Evolutionary conservation across 2,888 invertebrate genomes (phyloP).

Genomic region (Argynnis bischoffii): DNA sequence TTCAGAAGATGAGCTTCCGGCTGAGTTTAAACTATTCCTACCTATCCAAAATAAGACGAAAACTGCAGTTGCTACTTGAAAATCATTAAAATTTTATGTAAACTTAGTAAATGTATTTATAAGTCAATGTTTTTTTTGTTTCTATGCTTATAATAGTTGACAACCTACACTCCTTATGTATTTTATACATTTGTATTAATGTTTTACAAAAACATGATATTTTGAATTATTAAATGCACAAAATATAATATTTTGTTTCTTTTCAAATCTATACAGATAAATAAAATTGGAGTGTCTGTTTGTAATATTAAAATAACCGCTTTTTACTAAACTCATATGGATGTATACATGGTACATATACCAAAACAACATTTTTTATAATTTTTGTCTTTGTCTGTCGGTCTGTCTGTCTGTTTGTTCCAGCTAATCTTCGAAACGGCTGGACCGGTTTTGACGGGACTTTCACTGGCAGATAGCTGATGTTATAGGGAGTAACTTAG

Average conservation of each 20-base stretch:
- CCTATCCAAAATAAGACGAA: conserved; percentile 92
- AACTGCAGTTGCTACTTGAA: conserved; percentile 76
- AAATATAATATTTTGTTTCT: conserved; percentile 20
- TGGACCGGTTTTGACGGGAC: too few species aligned
- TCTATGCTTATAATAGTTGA: conserved; percentile 53
- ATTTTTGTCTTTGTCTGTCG: too few species aligned
- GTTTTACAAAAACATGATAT: conserved; percentile 24
- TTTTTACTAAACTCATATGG: too few species aligned
- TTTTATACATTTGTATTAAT: conserved; percentile 43
- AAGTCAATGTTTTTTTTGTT: conserved; percentile 57
- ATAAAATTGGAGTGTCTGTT: too few species aligned
- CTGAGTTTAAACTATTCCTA: conserved; percentile 96
- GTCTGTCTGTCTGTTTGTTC: too few species aligned
- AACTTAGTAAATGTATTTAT: conserved; percentile 63
- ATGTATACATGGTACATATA: too few species aligned
- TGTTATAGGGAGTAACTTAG: too few species aligned
- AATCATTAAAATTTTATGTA: conserved; percentile 41
- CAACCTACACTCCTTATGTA: conserved; percentile 41
- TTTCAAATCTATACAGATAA: too few species aligned
- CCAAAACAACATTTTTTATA: too few species aligned
- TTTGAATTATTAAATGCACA: conserved; percentile 42
- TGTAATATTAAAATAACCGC: too few species aligned
- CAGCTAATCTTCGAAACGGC: too few species aligned
- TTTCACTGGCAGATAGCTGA: too few species aligned
- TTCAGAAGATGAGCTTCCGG: conserved; percentile 96